A percentile compares a stretch with the other conserved stretches of the same genome.
Evolutionary conservation across 2,797 vertebrate genomes (phyloP).

Genomic region (Onychomys torridus): DNA sequence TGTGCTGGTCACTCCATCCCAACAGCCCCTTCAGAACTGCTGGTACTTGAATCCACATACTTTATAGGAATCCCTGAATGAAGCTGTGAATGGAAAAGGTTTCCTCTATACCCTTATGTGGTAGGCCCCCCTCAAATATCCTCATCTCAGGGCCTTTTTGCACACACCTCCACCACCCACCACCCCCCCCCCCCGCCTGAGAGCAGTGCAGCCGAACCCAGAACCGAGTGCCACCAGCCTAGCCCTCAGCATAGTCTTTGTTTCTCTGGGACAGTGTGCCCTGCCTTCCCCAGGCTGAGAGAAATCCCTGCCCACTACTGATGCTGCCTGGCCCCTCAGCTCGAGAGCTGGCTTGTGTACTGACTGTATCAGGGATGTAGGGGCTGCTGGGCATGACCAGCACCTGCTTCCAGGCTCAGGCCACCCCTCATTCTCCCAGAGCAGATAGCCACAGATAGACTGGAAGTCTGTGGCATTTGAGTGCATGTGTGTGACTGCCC

Average conservation of each 20-base stretch:
- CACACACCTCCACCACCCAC: neutral
- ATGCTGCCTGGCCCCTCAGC: neutral
- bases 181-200: neutral
- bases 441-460: slow-evolving; percentile 43
- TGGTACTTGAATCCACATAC: slow-evolving; percentile 85
- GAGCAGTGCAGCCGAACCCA: neutral
- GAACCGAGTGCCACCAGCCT: neutral
- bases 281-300: neutral
- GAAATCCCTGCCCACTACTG: neutral
- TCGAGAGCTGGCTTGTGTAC: neutral
- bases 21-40: slow-evolving; percentile 74
- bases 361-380: neutral
- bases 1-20: slow-evolving; percentile 19
- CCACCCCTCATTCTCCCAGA: neutral
- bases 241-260: neutral
- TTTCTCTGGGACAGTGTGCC: neutral
- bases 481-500: slow-evolving; percentile 33
- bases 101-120: slow-evolving; percentile 52
- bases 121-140: neutral
- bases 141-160: slow-evolving; percentile 77
- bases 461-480: neutral
- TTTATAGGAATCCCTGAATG: slow-evolving; percentile 79
- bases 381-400: neutral
- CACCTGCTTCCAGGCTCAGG: slow-evolving; percentile 32
- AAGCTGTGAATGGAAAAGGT: slow-evolving; percentile 81